A percentile compares a stretch with the other conserved stretches of the same genome.
Evolutionary conservation across 2,797 vertebrate species (phyloP).

Genomic region (Sitta carolinensis): DNA sequence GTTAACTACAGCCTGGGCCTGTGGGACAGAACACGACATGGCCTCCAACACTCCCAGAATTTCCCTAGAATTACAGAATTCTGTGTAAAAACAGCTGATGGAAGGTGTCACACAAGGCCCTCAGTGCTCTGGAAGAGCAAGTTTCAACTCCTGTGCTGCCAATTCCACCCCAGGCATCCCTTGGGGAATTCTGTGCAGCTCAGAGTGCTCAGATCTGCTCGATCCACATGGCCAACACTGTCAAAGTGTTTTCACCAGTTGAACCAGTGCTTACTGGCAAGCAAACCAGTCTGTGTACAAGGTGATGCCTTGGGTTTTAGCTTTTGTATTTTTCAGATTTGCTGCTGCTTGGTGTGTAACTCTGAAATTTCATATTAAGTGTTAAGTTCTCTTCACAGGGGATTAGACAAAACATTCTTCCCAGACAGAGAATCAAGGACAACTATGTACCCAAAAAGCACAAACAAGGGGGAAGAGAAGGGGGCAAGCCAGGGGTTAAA

Average conservation of each 20-base stretch:
- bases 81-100: neutral
- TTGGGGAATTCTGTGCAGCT: neutral
- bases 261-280: neutral
- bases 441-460: too few relatives aligned
- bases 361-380: neutral
- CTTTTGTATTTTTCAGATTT: neutral
- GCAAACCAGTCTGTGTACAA: neutral
- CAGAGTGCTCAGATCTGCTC: neutral
- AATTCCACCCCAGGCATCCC: neutral
- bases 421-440: neutral
- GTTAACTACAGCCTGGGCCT: neutral
- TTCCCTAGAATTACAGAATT: neutral
- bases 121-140: neutral
- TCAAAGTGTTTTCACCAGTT: neutral
- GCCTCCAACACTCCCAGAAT: neutral
- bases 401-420: neutral
- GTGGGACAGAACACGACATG: neutral
- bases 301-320: neutral
- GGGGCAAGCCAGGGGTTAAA: too few relatives aligned
- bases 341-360: neutral
- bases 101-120: neutral
- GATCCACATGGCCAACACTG: neutral
- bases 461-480: too few relatives aligned
- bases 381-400: neutral
- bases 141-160: neutral